Evolutionary conservation across 2,888 invertebrate species (phyloP).

Genomic region (Netelia fuscicornis): DNA sequence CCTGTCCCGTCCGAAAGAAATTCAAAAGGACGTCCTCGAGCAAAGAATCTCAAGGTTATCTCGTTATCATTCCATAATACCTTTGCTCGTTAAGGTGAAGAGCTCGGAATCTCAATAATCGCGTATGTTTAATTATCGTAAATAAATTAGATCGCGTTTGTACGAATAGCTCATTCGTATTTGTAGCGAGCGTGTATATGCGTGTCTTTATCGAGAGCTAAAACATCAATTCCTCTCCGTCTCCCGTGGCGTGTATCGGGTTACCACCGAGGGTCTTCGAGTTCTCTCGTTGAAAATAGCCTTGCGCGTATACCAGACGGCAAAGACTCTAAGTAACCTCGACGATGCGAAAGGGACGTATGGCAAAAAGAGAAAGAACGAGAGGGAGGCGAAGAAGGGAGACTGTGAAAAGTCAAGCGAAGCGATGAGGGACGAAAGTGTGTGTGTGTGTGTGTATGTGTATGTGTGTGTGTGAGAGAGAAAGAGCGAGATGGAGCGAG

Average conservation of each 20-base stretch:
- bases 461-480: no score
- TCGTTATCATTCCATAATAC: not conserved
- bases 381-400: constrained; percentile 34
- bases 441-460: constrained; percentile 68
- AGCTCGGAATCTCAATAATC: not conserved
- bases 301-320: constrained; percentile 70
- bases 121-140: constrained; percentile 8
- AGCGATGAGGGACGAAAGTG: constrained; percentile 61
- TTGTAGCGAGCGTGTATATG: constrained; percentile 22
- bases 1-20: not conserved
- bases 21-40: not conserved
- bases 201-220: constrained; percentile 47
- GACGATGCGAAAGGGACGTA: constrained; percentile 66
- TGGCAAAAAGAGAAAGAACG: constrained; percentile 57
- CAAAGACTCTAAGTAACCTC: constrained; percentile 74
- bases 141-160: constrained; percentile 10
- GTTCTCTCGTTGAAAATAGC: constrained; percentile 77
- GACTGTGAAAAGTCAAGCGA: constrained; percentile 67
- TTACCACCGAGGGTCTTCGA: constrained; percentile 72
- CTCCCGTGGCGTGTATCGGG: constrained; percentile 75
- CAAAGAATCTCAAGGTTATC: not conserved
- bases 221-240: constrained; percentile 67
- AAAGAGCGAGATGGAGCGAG: constrained; percentile 61
- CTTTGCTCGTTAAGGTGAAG: not conserved
- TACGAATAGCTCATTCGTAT: not conserved